Evolutionary conservation across 2,113 vertebrate species (phyloP).

Genomic region (Phylloscopus whistleri): DNA sequence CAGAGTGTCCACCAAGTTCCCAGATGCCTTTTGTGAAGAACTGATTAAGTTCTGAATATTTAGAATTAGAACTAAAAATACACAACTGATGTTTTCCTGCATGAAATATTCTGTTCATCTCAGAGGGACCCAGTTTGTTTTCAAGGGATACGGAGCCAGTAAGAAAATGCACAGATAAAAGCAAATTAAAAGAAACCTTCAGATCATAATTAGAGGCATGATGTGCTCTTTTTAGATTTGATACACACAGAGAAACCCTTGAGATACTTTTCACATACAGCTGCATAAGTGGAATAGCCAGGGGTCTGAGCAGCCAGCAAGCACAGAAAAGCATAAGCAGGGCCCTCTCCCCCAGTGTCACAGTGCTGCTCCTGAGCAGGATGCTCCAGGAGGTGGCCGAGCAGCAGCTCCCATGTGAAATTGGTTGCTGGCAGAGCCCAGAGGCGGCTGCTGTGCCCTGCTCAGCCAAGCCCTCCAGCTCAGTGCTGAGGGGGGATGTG

Average conservation of each 20-base stretch:
- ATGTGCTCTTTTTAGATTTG: background rate
- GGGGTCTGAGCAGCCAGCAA: background rate
- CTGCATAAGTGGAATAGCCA: background rate
- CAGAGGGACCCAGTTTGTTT: background rate
- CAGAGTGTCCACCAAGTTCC: background rate
- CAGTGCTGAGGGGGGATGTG: background rate
- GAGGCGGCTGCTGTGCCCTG: background rate
- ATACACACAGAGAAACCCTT: background rate
- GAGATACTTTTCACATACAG: background rate
- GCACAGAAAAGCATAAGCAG: background rate
- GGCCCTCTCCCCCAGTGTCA: background rate
- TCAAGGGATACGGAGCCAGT: background rate
- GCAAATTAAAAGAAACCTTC: background rate
- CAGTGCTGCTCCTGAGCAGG: background rate
- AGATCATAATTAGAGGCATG: background rate
- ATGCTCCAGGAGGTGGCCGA: background rate
- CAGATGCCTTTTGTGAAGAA: background rate
- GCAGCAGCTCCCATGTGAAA: background rate
- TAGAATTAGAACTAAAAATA: background rate
- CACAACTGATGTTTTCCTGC: background rate
- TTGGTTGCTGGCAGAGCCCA: background rate
- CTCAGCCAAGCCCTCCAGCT: background rate
- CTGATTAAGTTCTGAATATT: background rate
- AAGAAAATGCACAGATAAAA: background rate
- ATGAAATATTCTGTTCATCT: background rate